Evolutionary conservation across 2,888 invertebrate species (phyloP), one percentile per base, ranked within the genome.

Genomic region (Dermolepida albohirtum): DNA sequence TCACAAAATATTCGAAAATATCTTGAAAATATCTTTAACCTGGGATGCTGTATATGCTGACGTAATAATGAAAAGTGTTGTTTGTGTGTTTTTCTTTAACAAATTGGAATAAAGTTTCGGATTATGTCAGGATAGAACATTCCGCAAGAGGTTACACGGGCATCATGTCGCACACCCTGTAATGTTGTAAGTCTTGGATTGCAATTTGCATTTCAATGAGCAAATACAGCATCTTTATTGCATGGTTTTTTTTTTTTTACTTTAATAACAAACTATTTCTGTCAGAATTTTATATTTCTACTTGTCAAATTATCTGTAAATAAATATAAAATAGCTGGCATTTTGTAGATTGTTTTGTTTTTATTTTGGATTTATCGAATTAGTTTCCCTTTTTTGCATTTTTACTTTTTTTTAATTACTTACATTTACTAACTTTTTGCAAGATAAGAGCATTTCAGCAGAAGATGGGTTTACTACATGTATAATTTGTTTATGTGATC

Each of bases 391-490:
- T 55, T 39, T 40, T 39, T 22, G 40, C 55, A 22, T 55, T 40
- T 55, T 16, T 39, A 40, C 57, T 50, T n/a, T 29, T 22, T 59
- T 40, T 39, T 66, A 41, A 41, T 59, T 59, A 49, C 50, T 66
- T 59, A 57, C 57, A 70, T 70, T 47, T 72, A 73, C 73, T 73
- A 73, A 73, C 73, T 73, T 65, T 66, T 72, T 73, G 69, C 72
- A 71, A 71, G 70, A 72, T 68, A 63, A 70, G 71, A 70, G 71
- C 70, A 71, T 73, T 73, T 70, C 73, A 73, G 68, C 68, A 69
- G 73, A 69, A 73, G 62, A 49, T 69, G 59, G 67, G 71, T 65
- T 68, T 66, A 65, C 66, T 71, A 70, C 66, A 64, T 68, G 59
- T 62, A 47, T 62, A 62, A 62, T 47, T 70, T 70, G 63, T 67